phyloP scores from a whole-genome alignment of 1,140 invertebrate species.

The Drusus annulatus region DNA sequence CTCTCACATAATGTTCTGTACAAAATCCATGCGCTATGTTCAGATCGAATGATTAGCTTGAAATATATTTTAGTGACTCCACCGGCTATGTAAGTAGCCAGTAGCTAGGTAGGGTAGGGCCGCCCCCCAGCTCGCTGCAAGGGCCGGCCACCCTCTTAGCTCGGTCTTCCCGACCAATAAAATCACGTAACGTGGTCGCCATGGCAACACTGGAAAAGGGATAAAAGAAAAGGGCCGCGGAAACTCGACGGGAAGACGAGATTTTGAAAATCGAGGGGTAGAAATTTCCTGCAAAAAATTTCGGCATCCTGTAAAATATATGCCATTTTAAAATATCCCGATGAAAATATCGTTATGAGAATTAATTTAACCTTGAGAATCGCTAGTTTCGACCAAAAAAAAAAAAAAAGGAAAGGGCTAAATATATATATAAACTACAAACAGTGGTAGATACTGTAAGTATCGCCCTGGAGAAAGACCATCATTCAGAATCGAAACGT shows the following conservation, averaged over 20 bases:
- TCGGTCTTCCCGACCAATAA: slow-evolving; percentile 36
- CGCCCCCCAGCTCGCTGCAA: background rate
- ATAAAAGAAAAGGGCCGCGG: slow-evolving; percentile 20
- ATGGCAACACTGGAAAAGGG: slow-evolving; percentile 31
- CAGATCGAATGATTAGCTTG: too few species aligned
- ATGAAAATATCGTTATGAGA: background rate
- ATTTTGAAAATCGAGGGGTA: background rate
- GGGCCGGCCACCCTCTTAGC: background rate
- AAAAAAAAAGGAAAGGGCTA: too few species aligned
- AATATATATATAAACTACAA: too few species aligned
- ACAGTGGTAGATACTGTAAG: too few species aligned
- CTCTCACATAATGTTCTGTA: too few species aligned
- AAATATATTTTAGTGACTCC: too few species aligned
- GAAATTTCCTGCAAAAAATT: background rate
- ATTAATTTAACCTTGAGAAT: background rate
- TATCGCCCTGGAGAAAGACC: too few species aligned
- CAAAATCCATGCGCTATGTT: too few species aligned
- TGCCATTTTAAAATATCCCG: background rate
- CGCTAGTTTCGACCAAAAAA: background rate
- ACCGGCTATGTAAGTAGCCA: too few species aligned
- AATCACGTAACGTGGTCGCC: slow-evolving; percentile 18
- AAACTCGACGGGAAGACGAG: background rate
- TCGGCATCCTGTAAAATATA: background rate
- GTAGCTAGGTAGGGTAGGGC: background rate
- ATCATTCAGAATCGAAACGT: too few species aligned